Evolutionary conservation across 2,113 vertebrate genomes (phyloP).

Genomic region (Eretmochelys imbricata): DNA sequence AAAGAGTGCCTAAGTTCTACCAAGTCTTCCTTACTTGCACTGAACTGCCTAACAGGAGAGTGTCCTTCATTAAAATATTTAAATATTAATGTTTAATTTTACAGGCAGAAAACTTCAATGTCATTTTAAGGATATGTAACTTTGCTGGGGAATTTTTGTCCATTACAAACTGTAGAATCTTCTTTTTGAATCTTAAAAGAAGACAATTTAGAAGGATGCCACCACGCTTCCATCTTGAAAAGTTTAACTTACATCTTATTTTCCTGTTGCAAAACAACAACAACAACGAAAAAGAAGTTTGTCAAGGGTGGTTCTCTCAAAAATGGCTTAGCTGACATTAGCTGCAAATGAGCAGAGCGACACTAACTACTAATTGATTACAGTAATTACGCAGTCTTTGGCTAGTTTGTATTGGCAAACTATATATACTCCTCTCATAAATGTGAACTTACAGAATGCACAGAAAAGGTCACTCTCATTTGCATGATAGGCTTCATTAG

Average conservation of each 20-base stretch:
- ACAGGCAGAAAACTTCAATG: slow-evolving; percentile 89
- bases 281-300: slow-evolving; percentile 68
- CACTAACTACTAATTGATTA: slow-evolving; percentile 97
- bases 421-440: slow-evolving; percentile 91
- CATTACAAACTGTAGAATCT: slow-evolving; percentile 27
- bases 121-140: slow-evolving; percentile 91
- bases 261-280: slow-evolving; percentile 78
- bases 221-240: slow-evolving; percentile 40
- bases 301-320: slow-evolving; percentile 78
- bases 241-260: slow-evolving; percentile 62
- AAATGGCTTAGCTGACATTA: slow-evolving; percentile 91
- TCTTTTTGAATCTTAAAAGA: slow-evolving; percentile 35
- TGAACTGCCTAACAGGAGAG: slow-evolving; percentile 81
- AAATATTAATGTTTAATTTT: slow-evolving; percentile 93
- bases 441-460: slow-evolving; percentile 95
- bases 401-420: slow-evolving; percentile 94
- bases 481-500: slow-evolving; percentile 99
- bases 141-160: slow-evolving; percentile 74
- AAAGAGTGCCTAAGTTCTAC: slow-evolving; percentile 83
- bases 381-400: slow-evolving; percentile 93
- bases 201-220: neutral
- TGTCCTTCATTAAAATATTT: slow-evolving; percentile 97
- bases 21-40: slow-evolving; percentile 77
- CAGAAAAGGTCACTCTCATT: slow-evolving; percentile 97
- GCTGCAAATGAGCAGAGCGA: slow-evolving; percentile 92